These are phyloP conservation scores for Macrotis lagotis DNA, from an alignment of 2,113 vertebrate species.

Conservation along the genomic window DNA sequence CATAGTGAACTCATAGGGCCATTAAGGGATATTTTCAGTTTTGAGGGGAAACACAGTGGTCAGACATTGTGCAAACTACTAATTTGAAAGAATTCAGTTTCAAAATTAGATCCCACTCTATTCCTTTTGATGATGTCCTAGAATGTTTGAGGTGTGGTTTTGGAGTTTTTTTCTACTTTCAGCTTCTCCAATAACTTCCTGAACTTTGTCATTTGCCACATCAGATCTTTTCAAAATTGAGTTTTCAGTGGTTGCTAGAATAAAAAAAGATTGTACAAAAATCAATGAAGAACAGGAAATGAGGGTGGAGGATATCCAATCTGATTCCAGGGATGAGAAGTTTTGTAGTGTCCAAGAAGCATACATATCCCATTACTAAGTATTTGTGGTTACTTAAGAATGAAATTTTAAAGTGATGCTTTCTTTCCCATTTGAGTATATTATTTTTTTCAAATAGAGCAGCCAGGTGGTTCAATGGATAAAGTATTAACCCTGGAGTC, in stretches of 20 bases:
- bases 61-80: neutral
- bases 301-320: neutral
- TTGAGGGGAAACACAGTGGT: neutral
- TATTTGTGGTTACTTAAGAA: neutral
- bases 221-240: neutral
- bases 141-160: neutral
- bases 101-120: neutral
- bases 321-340: neutral
- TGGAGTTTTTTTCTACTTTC: neutral
- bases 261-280: neutral
- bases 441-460: neutral
- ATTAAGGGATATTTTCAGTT: neutral
- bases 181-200: neutral
- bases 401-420: neutral
- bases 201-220: neutral
- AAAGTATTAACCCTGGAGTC: too few relatives aligned
- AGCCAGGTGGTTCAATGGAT: too few relatives aligned
- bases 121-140: neutral
- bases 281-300: neutral
- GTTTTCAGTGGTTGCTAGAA: neutral
- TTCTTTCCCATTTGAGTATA: neutral
- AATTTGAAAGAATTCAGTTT: neutral
- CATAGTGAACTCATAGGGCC: neutral
- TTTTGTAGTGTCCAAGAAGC: neutral
- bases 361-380: neutral